Conservation (phyloP, 2,797 vertebrate species). For the Euthynnus affinis region DNA sequence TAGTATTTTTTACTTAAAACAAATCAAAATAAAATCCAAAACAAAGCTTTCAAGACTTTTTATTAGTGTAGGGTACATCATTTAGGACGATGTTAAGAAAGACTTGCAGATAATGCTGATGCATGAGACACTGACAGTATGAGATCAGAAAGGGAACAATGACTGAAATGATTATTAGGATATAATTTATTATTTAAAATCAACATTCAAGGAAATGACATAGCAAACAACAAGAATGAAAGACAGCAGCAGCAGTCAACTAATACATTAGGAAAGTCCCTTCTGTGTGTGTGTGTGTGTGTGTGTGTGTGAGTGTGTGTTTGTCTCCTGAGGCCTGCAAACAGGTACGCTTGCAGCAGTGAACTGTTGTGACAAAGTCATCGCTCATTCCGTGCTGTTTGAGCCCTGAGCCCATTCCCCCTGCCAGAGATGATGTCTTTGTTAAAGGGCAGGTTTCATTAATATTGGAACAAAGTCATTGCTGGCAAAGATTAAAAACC, state of each 20-base stretch:
- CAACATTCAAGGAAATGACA: background rate
- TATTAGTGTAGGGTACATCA: background rate
- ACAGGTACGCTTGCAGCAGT: constrained; percentile 34
- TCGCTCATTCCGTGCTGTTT: constrained; percentile 37
- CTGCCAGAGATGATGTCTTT: constrained; percentile 59
- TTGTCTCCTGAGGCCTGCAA: constrained; percentile 11
- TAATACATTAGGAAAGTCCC: background rate
- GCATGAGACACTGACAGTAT: constrained; percentile 7
- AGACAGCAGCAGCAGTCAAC: background rate
- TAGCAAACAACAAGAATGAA: constrained; percentile 1
- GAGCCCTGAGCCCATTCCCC: constrained; percentile 27
- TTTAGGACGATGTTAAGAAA: background rate
- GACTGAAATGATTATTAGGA: too few relatives aligned
- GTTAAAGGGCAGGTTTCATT: constrained; percentile 75
- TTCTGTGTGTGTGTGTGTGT: constrained; percentile 6
- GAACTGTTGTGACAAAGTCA: constrained; percentile 48
- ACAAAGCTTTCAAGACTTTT: background rate
- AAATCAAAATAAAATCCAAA: background rate
- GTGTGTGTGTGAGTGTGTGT: constrained; percentile 7
- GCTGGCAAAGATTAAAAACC: constrained; percentile 76
- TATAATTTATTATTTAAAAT: constrained; percentile 5
- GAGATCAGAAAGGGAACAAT: too few relatives aligned
- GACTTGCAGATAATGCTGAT: background rate
- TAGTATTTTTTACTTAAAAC: too few relatives aligned
- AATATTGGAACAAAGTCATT: constrained; percentile 78